Base-by-base conservation (phyloP, 2,797 vertebrate genomes). In the Oreortyx pictus region DNA sequence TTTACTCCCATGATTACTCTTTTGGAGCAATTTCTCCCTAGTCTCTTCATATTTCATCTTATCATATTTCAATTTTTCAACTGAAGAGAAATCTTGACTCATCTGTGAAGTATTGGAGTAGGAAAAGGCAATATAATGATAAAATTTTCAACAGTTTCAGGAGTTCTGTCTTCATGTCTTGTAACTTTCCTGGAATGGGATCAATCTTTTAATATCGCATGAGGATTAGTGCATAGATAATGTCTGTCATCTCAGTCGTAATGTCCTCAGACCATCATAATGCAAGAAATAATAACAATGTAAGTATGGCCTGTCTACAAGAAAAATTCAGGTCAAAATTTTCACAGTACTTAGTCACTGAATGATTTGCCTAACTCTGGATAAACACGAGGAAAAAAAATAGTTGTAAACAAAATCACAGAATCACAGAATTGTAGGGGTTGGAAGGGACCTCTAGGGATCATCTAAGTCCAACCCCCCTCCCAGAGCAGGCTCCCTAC, bases 21-120 rank as follows among this genome's bases (percentile, higher is more conserved):
- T 82, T 43, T 17, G 3, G 6, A n/a, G 18, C 0, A 0, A n/a
- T 57, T 17, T 7, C 1, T 41, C 20, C 35, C 7, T 80, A 14
- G 19, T 35, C 5, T 62, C 11, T 6, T 22, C 2, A 70, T 70
- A 16, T 24, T 7, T 90, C 17, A 25, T 1, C 4, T 16, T 24
- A 2, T 8, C 59, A 72, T 43, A 46, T 25, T 49, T 29, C 0
- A 19, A 0, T 57, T 64, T 60, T 91, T 46, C 10, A 81, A 70
- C 6, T 18, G 22, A 67, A 61, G 16, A 82, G 13, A 68, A 44
- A 72, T 31, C 14, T 37, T 89, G 47, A 19, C 2, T 65, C 2
- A 24, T 59, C 75, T 65, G 10, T 50, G 13, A 91, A 37, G 3
- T 64, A 14, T 6, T 29, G 9, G 1, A 16, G 11, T 3, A 44